Evolutionary conservation across 2,113 vertebrate species (phyloP).

Genomic region (Apus apus): DNA sequence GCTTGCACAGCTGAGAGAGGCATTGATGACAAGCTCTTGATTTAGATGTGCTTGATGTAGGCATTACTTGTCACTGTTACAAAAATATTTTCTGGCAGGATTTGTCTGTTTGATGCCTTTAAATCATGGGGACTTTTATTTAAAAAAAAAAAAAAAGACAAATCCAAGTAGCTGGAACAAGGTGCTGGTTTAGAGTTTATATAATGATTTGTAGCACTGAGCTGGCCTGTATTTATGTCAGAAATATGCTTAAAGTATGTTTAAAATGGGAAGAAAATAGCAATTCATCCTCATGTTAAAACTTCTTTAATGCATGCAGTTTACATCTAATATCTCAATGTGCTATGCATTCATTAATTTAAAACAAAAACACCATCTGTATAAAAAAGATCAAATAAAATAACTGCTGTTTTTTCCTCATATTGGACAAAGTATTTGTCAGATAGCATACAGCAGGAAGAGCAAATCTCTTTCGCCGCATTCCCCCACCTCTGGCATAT

Average conservation of each 20-base stretch:
- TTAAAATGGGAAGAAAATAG: constrained; percentile 3
- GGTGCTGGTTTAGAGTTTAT: neutral
- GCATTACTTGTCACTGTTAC: neutral
- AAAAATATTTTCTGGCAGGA: neutral
- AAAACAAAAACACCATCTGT: constrained; percentile 34
- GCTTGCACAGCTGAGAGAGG: neutral
- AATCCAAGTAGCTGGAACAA: neutral
- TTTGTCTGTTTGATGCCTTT: constrained; percentile 5
- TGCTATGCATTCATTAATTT: constrained; percentile 31
- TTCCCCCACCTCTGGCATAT: neutral
- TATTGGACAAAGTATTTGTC: neutral
- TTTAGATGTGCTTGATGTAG: neutral
- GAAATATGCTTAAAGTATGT: neutral
- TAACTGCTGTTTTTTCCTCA: neutral
- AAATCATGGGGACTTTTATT: neutral
- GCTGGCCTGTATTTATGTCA: neutral
- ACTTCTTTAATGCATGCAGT: neutral
- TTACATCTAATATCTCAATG: constrained; percentile 20
- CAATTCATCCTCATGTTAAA: neutral
- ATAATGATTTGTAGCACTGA: neutral
- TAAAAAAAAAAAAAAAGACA: neutral
- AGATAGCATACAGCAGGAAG: neutral
- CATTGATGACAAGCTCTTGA: neutral
- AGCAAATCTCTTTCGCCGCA: neutral
- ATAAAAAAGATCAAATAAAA: constrained; percentile 4